A percentile compares a stretch with the other conserved stretches of the same genome.
Evolutionary conservation across 2,797 vertebrate genomes (phyloP).

Genomic region (Eremophila alpestris): DNA sequence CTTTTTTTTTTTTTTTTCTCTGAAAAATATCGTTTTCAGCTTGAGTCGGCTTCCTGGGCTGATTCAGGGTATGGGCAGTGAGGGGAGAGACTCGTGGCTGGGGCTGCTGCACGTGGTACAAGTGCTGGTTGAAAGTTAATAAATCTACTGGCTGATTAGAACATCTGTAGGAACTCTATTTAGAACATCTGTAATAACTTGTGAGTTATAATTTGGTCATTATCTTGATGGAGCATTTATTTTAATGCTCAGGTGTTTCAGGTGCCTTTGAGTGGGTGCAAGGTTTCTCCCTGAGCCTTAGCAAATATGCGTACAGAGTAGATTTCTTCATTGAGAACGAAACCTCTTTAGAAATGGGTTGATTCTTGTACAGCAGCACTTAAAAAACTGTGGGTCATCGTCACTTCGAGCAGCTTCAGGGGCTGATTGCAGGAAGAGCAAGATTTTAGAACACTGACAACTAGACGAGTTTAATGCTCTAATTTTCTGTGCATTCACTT

Average conservation of each 20-base stretch:
- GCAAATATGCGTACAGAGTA: accelerated
- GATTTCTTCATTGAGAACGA: background rate
- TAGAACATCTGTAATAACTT: background rate
- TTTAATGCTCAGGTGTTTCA: background rate
- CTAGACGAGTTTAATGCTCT: background rate
- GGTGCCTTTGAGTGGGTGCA: background rate
- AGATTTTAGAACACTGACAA: background rate
- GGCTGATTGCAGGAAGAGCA: background rate
- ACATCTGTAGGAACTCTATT: background rate
- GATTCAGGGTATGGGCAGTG: background rate
- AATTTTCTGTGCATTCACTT: background rate
- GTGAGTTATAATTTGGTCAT: background rate
- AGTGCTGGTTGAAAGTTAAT: background rate
- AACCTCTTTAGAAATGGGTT: background rate
- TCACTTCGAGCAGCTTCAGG: background rate
- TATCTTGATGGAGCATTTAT: background rate
- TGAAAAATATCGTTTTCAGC: background rate
- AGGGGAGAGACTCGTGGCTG: background rate
- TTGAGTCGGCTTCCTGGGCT: constrained; percentile 13
- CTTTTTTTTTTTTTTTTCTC: accelerated
- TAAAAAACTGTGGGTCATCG: background rate
- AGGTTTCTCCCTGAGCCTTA: background rate
- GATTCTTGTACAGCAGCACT: background rate
- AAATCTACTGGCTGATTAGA: background rate
- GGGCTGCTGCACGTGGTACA: background rate